Evolutionary conservation across 1,140 invertebrate genomes (phyloP), one percentile per base, ranked within the genome.

Genomic region (Brachionus sp.): DNA sequence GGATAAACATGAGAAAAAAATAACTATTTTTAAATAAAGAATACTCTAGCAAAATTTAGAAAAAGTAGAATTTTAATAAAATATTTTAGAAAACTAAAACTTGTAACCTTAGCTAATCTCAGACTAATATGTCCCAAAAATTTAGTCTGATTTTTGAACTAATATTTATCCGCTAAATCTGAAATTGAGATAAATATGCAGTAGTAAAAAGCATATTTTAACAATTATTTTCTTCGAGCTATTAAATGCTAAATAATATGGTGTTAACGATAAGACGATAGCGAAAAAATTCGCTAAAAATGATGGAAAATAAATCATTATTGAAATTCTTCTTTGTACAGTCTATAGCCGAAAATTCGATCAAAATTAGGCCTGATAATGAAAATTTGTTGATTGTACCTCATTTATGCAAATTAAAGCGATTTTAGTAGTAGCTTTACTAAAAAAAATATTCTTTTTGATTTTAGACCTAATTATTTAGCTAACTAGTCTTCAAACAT

Each of bases 291-390:
- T 23, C 9, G 64, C 64, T 37, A 33, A 33, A 70, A 70, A 16
- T 39, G n/a, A 37, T 70, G 12, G 35, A 70, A 70, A 70, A 37
- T 70, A 70, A 70, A 70, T 70, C 66, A 70, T 70, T 70, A 70
- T 39, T 37, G 37, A 70, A n/a, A 7, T 39, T 70, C 19, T 70
- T 39, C 19, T 39, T 6, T 16, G 16, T 70, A 12, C 66, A 70
- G 29, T 37, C 35, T 37, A 13, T 35, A 23, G 50, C 50, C 50
- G 7, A 57, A 57, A 57, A 57, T 66, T 66, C 64, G 33, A 66
- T 37, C 25, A 10, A 70, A 57, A 57, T 19, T 57, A 23, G 50
- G 50, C 50, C 29, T 37, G 66, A 70, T 37, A 37, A 70, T 42
- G 13, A 39, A 16, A 70, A 70, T 19, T 39, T 70, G 66, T 70